phyloP scores from a whole-genome alignment of 2,888 invertebrate genomes.

The Apoda limacodes region DNA sequence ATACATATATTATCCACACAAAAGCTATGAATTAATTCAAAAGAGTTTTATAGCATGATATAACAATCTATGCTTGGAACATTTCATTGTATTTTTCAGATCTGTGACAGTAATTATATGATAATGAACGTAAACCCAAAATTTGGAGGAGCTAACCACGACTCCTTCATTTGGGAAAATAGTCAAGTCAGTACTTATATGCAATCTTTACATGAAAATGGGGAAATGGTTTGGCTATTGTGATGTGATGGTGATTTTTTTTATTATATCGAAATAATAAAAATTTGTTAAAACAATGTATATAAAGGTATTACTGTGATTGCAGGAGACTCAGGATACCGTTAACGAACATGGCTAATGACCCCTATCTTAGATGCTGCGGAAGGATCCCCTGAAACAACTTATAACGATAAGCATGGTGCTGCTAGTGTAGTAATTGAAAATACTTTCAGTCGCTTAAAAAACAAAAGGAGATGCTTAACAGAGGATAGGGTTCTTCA shows the following conservation, averaged over 20 bases:
- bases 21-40: too few species aligned
- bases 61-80: too few species aligned
- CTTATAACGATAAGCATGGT: conserved; percentile 6
- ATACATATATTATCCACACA: too few species aligned
- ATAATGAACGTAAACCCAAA: conserved; percentile 13
- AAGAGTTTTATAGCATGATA: too few species aligned
- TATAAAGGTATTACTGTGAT: conserved; percentile 1
- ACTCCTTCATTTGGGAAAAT: conserved; percentile 17
- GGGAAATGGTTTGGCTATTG: conserved; percentile 11
- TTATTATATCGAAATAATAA: not conserved
- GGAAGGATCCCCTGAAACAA: conserved; percentile 6
- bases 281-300: not conserved
- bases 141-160: conserved; percentile 17
- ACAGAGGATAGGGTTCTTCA: conserved; percentile 19
- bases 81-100: conserved; percentile 10
- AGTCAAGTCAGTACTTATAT: conserved; percentile 10
- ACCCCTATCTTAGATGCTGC: conserved; percentile 12
- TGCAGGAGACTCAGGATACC: conserved; percentile 12
- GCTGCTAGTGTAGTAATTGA: conserved; percentile 9
- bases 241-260: conserved; percentile 6
- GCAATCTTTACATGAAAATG: conserved; percentile 8
- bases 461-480: conserved; percentile 20
- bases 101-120: conserved; percentile 9
- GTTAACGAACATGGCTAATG: conserved; percentile 17
- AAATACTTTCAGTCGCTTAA: conserved; percentile 17